Conservation (phyloP, 35 echinoderm and acorn worm genomes). For the Anneissia japonica region DNA sequence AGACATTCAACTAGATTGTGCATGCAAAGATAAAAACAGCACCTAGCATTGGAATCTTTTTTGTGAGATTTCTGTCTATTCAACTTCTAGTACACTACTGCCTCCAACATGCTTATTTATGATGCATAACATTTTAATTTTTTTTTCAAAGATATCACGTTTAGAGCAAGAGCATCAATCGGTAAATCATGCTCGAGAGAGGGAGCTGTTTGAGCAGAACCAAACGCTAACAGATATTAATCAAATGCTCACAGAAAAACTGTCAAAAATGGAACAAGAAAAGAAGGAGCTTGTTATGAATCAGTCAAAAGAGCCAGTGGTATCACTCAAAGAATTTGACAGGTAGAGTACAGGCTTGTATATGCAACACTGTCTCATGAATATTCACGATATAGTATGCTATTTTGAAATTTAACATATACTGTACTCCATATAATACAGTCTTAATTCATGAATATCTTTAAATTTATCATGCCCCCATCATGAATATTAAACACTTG, state of each 20-base stretch:
- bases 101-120: no score
- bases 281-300: slow-evolving; percentile 46
- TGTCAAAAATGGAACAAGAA: slow-evolving; percentile 49
- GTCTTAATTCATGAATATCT: no score
- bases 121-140: no score
- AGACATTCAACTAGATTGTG: no score
- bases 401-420: not conserved
- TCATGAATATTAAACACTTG: no score
- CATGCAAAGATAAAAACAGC: no score
- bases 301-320: slow-evolving; percentile 32
- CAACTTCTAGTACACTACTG: no score
- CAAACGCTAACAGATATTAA: not conserved
- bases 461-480: no score
- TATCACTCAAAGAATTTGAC: slow-evolving; percentile 67
- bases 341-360: no score
- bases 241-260: slow-evolving; percentile 44
- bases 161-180: not conserved
- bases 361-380: not conserved
- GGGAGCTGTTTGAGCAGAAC: not conserved
- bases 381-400: not conserved
- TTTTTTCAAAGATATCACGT: not conserved
- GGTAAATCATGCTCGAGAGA: not conserved
- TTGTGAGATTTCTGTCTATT: no score
- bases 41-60: no score
- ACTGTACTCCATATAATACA: no score